These are phyloP conservation scores for Echinometra lucunter DNA, from an alignment of 53 echinoderm and acorn worm genomes.

Conservation along the genomic window DNA sequence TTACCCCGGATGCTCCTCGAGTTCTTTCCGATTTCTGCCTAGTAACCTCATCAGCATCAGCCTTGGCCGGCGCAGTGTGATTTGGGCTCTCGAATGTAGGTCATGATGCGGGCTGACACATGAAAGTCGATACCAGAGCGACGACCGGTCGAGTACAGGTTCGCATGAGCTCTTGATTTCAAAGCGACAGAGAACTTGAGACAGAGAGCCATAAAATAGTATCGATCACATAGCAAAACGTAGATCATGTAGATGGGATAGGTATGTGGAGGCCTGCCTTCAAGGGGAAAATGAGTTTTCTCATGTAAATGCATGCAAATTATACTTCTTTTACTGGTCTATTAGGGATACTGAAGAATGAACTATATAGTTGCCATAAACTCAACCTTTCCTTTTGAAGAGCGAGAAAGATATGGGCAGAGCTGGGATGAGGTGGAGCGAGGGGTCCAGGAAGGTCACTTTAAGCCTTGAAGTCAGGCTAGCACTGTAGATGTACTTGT, in stretches of 20 bases:
- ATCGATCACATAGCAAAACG: not conserved
- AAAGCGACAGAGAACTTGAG: slow-evolving; percentile 30
- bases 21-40: not conserved
- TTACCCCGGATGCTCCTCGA: not conserved
- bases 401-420: not conserved
- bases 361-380: too few species aligned
- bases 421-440: not conserved
- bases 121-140: slow-evolving; percentile 16
- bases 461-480: not conserved
- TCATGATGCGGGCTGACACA: not conserved
- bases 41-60: too few species aligned
- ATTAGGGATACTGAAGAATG: too few species aligned
- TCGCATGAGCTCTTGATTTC: not conserved
- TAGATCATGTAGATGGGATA: not conserved
- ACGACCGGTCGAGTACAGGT: slow-evolving; percentile 22
- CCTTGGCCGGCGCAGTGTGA: not conserved
- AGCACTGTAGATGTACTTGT: not conserved
- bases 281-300: not conserved
- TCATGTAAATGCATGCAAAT: not conserved
- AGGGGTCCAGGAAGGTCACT: not conserved
- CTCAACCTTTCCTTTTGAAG: not conserved
- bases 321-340: not conserved
- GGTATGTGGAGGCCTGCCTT: not conserved
- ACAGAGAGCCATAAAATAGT: slow-evolving; percentile 32
- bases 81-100: not conserved